A percentile compares a stretch with the other conserved stretches of the same genome.
Conservation (phyloP, 2,113 vertebrate genomes). For the Coracopsis vasa region DNA sequence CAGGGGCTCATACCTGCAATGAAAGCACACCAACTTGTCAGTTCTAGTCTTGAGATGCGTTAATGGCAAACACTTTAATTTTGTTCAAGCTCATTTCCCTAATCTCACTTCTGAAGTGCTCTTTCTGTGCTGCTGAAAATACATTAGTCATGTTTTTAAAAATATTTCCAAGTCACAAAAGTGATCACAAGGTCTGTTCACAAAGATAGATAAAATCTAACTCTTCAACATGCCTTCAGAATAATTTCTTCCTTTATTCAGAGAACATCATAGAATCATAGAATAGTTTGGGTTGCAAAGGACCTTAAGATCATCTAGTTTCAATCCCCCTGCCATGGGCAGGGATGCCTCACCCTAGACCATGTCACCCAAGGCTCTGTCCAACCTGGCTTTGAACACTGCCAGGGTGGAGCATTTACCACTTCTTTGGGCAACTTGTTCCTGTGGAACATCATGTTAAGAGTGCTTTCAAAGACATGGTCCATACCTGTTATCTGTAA, state of each 20-base stretch:
- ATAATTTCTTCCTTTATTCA: background rate
- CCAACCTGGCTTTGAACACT: background rate
- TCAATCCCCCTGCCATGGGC: background rate
- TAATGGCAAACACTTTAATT: background rate
- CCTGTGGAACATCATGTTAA: background rate
- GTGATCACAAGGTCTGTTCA: background rate
- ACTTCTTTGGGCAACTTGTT: background rate
- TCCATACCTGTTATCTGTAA: constrained; percentile 91
- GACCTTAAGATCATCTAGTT: background rate
- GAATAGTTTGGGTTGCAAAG: background rate
- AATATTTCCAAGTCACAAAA: background rate
- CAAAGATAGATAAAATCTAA: background rate
- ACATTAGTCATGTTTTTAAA: background rate
- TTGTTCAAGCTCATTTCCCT: background rate
- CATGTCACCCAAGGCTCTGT: background rate
- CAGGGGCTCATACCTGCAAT: constrained; percentile 87
- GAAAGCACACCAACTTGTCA: background rate
- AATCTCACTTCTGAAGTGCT: background rate
- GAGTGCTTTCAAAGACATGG: background rate
- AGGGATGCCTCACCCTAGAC: background rate
- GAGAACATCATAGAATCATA: background rate
- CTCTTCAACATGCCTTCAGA: background rate
- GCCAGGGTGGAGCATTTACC: background rate
- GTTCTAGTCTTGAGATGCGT: background rate
- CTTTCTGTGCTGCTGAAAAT: background rate